phyloP scores from a whole-genome alignment of 2,113 vertebrate species.

The Nerophis ophidion region DNA sequence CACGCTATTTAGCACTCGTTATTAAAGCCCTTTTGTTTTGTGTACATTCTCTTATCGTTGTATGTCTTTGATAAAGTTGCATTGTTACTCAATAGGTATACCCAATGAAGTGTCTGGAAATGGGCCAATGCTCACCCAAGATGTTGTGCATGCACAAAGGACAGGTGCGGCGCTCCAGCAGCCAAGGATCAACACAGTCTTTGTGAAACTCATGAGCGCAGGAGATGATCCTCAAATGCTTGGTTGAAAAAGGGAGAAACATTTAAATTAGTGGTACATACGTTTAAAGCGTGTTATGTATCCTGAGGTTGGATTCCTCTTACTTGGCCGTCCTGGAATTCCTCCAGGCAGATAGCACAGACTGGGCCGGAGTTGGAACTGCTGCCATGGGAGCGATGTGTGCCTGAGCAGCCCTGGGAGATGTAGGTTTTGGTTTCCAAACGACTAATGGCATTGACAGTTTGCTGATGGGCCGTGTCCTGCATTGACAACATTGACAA shows the following conservation, averaged over 20 bases:
- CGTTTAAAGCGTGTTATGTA: not conserved
- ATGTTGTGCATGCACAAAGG: constrained; percentile 99
- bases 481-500: constrained; percentile 31
- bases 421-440: constrained; percentile 83
- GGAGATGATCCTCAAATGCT: constrained; percentile 94
- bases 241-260: constrained; percentile 6
- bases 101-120: constrained; percentile 4
- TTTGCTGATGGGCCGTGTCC: constrained; percentile 90
- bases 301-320: not conserved
- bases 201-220: constrained; percentile 95
- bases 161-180: constrained; percentile 90
- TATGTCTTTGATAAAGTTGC: no score
- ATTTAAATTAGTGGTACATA: not conserved
- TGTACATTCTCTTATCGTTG: no score
- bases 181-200: constrained; percentile 93
- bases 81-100: not conserved
- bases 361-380: constrained; percentile 86
- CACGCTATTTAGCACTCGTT: no score
- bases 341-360: constrained; percentile 95
- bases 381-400: constrained; percentile 69
- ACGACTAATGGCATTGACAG: constrained; percentile 83
- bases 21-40: no score
- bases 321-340: constrained; percentile 96
- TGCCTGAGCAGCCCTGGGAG: constrained; percentile 65
- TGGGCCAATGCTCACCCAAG: constrained; percentile 76